phyloP scores from a whole-genome alignment of 1,140 invertebrate species.

The Leucophenga varia region DNA sequence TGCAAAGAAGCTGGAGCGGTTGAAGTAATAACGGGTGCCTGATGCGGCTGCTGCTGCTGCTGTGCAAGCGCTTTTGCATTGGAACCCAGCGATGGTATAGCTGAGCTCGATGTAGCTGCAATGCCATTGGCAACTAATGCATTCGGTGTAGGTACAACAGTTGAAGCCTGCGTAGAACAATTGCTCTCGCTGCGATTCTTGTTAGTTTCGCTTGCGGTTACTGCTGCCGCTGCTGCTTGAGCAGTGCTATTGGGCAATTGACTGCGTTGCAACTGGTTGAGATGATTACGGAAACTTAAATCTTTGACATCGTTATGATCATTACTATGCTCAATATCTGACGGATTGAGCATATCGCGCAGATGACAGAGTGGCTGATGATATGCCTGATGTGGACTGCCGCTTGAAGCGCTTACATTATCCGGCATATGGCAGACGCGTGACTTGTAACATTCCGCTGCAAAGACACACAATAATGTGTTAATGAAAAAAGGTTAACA shows the following conservation, averaged over 20 bases:
- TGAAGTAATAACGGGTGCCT: conserved; percentile 48
- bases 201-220: conserved; percentile 19
- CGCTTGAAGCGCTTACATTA: conserved; percentile 54
- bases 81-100: conserved; percentile 35
- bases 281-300: conserved; percentile 51
- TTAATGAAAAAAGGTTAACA: not conserved
- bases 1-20: conserved; percentile 39
- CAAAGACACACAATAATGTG: conserved; percentile 8
- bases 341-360: conserved; percentile 50
- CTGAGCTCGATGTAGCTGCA: conserved; percentile 23
- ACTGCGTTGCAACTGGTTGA: conserved; percentile 44
- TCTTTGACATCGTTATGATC: conserved; percentile 70
- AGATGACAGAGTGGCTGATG: conserved; percentile 55
- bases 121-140: conserved; percentile 14
- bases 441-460: conserved; percentile 61
- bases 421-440: conserved; percentile 57
- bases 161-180: conserved; percentile 19
- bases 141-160: conserved; percentile 5
- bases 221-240: conserved; percentile 30
- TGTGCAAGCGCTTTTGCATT: conserved; percentile 9
- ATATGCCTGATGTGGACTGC: conserved; percentile 50
- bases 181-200: conserved; percentile 12
- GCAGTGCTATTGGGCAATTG: conserved; percentile 23
- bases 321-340: conserved; percentile 58
- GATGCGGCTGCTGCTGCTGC: conserved; percentile 43